These are phyloP conservation scores for Macaria liturata DNA, from an alignment of 2,888 invertebrate species.

Conservation along the genomic window DNA sequence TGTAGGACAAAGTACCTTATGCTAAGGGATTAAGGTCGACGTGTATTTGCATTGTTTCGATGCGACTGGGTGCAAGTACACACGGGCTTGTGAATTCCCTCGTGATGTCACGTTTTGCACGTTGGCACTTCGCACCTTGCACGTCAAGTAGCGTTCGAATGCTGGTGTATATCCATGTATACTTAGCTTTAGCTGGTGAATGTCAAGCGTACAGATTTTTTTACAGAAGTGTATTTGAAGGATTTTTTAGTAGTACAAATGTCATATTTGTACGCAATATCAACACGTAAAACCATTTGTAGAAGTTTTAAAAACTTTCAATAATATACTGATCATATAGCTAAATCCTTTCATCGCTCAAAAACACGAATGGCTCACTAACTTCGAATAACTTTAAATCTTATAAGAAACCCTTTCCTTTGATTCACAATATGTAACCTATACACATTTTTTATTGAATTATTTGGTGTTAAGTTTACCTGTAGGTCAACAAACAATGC, in stretches of 20 bases:
- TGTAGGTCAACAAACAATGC: conserved; percentile 1
- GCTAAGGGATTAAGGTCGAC: conserved; percentile 17
- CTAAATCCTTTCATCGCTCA: too few species aligned
- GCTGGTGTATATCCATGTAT: conserved; percentile 9
- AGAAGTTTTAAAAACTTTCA: too few species aligned
- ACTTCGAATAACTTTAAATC: too few species aligned
- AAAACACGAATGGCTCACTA: too few species aligned
- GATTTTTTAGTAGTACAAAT: too few species aligned
- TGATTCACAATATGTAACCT: too few species aligned
- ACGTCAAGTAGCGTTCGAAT: conserved; percentile 36
- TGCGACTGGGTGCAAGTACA: conserved; percentile 19
- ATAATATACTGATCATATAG: too few species aligned
- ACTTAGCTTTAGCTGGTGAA: conserved; percentile 6
- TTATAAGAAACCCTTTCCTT: too few species aligned
- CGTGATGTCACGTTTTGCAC: conserved; percentile 38
- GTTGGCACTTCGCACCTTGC: conserved; percentile 37
- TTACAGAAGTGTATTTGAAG: not conserved
- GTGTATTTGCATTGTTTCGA: conserved; percentile 12
- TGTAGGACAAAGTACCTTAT: conserved; percentile 4
- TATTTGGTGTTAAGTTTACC: conserved; percentile 6
- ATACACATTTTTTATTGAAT: not conserved
- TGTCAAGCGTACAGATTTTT: conserved; percentile 28
- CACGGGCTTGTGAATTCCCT: conserved; percentile 30
- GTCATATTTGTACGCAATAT: too few species aligned
- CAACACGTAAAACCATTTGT: too few species aligned